Percentiles rank a stretch among this genome's conserved stretches.
phyloP scores from a whole-genome alignment of 2,888 invertebrate genomes.

The Lymantria dispar region DNA sequence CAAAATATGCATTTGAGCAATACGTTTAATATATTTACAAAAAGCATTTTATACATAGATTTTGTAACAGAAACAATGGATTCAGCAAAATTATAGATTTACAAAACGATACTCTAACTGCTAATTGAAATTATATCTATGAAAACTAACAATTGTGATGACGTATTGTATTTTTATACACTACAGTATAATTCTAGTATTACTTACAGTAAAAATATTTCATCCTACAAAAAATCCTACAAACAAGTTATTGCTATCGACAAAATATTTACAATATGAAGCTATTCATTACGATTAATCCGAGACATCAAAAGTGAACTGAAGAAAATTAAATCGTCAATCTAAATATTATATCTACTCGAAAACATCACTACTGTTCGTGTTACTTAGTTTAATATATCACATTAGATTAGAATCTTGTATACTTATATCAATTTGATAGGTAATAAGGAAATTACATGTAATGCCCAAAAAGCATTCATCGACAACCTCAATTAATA shows the following conservation, averaged over 20 bases:
- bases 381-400: constrained; percentile 65
- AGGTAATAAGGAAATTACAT: constrained; percentile 19
- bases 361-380: constrained; percentile 53
- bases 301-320: constrained; percentile 64
- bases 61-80: constrained; percentile 27
- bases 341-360: constrained; percentile 38
- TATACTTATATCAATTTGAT: constrained; percentile 50
- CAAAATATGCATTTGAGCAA: constrained; percentile 82
- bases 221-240: constrained; percentile 46
- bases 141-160: constrained; percentile 16
- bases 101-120: constrained; percentile 9
- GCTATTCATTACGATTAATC: constrained; percentile 41
- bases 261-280: constrained; percentile 58
- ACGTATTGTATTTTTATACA: constrained; percentile 20
- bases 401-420: constrained; percentile 79
- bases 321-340: constrained; percentile 44
- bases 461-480: constrained; percentile 8
- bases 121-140: constrained; percentile 12
- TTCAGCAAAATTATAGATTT: constrained; percentile 19
- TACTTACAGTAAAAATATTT: constrained; percentile 38
- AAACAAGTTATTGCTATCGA: constrained; percentile 67
- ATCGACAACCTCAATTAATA: not conserved
- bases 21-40: constrained; percentile 77
- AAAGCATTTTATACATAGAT: constrained; percentile 61
- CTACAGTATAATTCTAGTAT: constrained; percentile 23